Percentiles rank a stretch among this genome's conserved stretches.
phyloP scores from a whole-genome alignment of 1,140 invertebrate genomes.

The Venturia canescens region DNA sequence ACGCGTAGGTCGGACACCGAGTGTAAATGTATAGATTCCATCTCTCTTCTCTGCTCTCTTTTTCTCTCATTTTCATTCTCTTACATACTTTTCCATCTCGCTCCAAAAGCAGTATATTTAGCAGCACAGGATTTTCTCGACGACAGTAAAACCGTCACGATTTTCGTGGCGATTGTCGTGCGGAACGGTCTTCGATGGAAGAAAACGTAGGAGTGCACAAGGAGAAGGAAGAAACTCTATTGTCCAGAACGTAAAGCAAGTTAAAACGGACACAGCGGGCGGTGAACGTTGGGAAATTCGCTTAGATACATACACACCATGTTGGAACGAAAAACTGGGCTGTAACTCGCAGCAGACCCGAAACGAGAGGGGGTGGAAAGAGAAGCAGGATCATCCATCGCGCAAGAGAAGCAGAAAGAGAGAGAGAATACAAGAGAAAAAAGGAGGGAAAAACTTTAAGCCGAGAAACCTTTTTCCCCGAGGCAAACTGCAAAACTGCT shows the following conservation, averaged over 20 bases:
- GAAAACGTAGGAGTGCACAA: slow-evolving; percentile 3
- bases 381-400: slow-evolving; percentile 21
- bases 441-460: slow-evolving; percentile 20
- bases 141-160: slow-evolving; percentile 70
- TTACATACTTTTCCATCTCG: not conserved
- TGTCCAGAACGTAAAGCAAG: slow-evolving; percentile 58
- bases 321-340: slow-evolving; percentile 28
- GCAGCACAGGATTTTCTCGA: slow-evolving; percentile 63
- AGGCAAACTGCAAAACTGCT: slow-evolving; percentile 24
- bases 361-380: slow-evolving; percentile 33
- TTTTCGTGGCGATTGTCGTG: slow-evolving; percentile 66
- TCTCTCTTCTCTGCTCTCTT: not conserved
- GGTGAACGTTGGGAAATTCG: slow-evolving; percentile 63
- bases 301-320: slow-evolving; percentile 26
- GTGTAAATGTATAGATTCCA: slow-evolving; percentile 8
- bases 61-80: not conserved
- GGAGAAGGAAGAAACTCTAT: slow-evolving; percentile 53
- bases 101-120: slow-evolving; percentile 61
- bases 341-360: slow-evolving; percentile 2
- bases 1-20: not conserved
- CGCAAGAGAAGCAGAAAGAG: slow-evolving; percentile 11
- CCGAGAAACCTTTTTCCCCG: slow-evolving; percentile 20
- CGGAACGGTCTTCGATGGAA: slow-evolving; percentile 53
- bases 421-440: slow-evolving; percentile 19
- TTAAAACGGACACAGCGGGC: slow-evolving; percentile 63